Evolutionary conservation across 2,113 vertebrate species (phyloP).

Genomic region (Orthonyx spaldingii): DNA sequence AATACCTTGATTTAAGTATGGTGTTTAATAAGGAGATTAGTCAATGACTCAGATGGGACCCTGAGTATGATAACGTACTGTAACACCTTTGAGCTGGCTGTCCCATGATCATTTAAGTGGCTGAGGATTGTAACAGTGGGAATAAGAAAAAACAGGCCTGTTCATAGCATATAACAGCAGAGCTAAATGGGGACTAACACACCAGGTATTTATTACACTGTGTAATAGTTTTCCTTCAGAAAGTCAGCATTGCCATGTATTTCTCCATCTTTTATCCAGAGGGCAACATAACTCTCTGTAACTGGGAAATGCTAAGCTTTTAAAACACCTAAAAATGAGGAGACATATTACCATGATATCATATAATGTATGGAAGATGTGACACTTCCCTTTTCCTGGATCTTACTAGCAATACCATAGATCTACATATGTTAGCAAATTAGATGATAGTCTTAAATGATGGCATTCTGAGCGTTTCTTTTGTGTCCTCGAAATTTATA

Average conservation of each 20-base stretch:
- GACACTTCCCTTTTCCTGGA: neutral
- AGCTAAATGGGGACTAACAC: neutral
- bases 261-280: slow-evolving; percentile 55
- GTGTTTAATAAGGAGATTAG: neutral
- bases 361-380: neutral
- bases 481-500: neutral
- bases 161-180: neutral
- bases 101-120: neutral
- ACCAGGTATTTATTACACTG: neutral
- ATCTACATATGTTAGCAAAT: neutral
- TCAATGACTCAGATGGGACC: neutral
- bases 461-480: neutral
- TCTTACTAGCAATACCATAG: neutral
- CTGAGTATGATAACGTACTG: neutral
- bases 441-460: neutral
- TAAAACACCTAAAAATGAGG: neutral
- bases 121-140: neutral
- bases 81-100: neutral
- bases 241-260: slow-evolving; percentile 22
- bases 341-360: neutral
- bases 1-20: neutral
- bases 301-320: slow-evolving; percentile 3
- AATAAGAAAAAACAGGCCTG: neutral
- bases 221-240: neutral
- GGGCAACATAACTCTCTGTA: slow-evolving; percentile 52